These are phyloP conservation scores for Platyura marginata DNA, from an alignment of 1,140 invertebrate genomes.

Conservation along the genomic window DNA sequence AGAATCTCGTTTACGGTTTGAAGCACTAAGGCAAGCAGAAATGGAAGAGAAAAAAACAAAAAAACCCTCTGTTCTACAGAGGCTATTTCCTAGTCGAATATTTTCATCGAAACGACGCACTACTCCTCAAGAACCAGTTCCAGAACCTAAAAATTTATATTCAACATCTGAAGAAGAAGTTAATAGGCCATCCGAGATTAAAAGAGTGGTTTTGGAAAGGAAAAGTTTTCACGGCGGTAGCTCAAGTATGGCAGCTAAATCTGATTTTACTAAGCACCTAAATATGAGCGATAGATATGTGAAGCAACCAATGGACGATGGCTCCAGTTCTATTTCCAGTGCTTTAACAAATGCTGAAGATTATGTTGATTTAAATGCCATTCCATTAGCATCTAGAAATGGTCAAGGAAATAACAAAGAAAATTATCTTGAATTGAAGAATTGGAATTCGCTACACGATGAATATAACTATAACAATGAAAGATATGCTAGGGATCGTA, in stretches of 20 bases:
- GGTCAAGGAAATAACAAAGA: neutral
- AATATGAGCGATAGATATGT: too few relatives aligned
- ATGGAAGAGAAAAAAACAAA: slow-evolving; percentile 9
- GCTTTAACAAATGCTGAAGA: slow-evolving; percentile 7
- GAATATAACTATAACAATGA: too few relatives aligned
- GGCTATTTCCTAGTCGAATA: slow-evolving; percentile 14
- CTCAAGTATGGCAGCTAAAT: neutral
- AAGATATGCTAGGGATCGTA: too few relatives aligned
- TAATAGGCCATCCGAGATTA: slow-evolving; percentile 6
- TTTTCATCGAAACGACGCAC: slow-evolving; percentile 17
- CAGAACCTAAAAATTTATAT: slow-evolving; percentile 4
- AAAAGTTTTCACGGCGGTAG: slow-evolving; percentile 8
- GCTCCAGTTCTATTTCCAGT: slow-evolving; percentile 8
- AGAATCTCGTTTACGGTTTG: neutral
- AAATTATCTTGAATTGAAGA: neutral
- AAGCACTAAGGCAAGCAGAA: slow-evolving; percentile 2
- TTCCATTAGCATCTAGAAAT: neutral
- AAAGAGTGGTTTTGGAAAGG: slow-evolving; percentile 14
- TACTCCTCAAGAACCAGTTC: slow-evolving; percentile 10
- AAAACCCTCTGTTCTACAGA: slow-evolving; percentile 15
- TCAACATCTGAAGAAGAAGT: slow-evolving; percentile 4
- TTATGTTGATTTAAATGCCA: neutral
- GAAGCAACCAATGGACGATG: slow-evolving; percentile 1
- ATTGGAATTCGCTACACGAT: too few relatives aligned
- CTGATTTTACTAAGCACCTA: neutral